Evolutionary conservation across 2,113 vertebrate genomes (phyloP).

Genomic region (Balaeniceps rex): DNA sequence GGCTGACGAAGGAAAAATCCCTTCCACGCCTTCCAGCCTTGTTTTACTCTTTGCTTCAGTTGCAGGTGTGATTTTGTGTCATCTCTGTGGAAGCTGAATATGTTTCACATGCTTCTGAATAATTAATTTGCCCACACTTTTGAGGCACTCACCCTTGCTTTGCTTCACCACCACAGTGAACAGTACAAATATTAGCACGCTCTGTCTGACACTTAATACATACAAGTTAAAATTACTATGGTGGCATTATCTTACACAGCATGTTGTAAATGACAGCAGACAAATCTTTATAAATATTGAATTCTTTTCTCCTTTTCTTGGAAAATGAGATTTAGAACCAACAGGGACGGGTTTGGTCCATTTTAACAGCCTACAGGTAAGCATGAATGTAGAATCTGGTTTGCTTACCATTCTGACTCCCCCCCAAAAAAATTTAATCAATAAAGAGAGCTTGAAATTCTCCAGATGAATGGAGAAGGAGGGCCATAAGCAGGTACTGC

Average conservation of each 20-base stretch:
- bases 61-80: neutral
- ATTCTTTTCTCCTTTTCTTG: neutral
- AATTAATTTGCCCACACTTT: neutral
- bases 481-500: neutral
- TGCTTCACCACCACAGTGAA: neutral
- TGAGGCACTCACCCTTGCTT: neutral
- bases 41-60: neutral
- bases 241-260: neutral
- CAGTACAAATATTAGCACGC: neutral
- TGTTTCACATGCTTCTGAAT: fast-evolving
- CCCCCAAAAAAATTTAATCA: fast-evolving
- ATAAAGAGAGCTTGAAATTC: neutral
- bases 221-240: neutral
- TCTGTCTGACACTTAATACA: too few species aligned
- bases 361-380: neutral
- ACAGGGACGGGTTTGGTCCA: neutral
- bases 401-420: neutral
- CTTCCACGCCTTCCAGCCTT: neutral
- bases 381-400: neutral
- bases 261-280: neutral
- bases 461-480: neutral
- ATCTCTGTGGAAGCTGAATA: neutral
- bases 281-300: neutral
- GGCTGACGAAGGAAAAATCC: neutral
- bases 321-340: neutral